phyloP scores from a whole-genome alignment of 2,888 invertebrate genomes.

The Xylota sylvarum region DNA sequence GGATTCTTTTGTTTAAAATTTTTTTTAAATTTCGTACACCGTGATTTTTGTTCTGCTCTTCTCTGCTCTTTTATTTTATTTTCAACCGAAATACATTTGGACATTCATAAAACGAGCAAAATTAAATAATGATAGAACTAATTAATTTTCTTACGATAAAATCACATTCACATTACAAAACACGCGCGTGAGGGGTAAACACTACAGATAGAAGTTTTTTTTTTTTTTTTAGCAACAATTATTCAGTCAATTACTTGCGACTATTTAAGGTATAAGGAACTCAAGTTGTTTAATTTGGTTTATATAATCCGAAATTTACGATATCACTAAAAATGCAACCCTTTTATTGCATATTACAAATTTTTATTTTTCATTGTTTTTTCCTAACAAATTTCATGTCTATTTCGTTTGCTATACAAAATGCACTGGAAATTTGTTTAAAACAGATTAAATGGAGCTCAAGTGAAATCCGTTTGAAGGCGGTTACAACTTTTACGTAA shows the following conservation, averaged over 20 bases:
- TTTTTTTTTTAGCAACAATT: constrained; percentile 20
- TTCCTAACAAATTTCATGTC: constrained; percentile 51
- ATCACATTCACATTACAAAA: constrained; percentile 42
- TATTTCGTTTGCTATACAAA: constrained; percentile 46
- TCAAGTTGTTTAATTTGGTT: constrained; percentile 19
- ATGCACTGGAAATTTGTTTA: not conserved
- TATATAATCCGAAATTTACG: not conserved
- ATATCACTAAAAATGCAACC: not conserved
- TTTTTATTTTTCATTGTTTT: constrained; percentile 36
- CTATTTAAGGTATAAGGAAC: constrained; percentile 58
- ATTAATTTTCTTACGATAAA: constrained; percentile 43
- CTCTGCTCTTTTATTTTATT: constrained; percentile 39
- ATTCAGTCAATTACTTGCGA: constrained; percentile 35
- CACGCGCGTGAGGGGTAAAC: not conserved
- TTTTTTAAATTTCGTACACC: constrained; percentile 50
- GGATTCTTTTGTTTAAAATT: constrained; percentile 37
- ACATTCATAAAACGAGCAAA: not conserved
- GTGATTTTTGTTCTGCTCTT: constrained; percentile 2
- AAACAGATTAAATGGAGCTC: constrained; percentile 9
- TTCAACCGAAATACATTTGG: constrained; percentile 33
- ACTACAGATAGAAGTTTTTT: not conserved
- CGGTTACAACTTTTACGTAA: constrained; percentile 42
- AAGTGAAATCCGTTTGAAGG: constrained; percentile 40
- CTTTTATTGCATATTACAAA: constrained; percentile 26
- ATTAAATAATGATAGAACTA: constrained; percentile 29